Evolutionary conservation across 2,888 invertebrate species (phyloP).

Genomic region (Ophioninae sp.): DNA sequence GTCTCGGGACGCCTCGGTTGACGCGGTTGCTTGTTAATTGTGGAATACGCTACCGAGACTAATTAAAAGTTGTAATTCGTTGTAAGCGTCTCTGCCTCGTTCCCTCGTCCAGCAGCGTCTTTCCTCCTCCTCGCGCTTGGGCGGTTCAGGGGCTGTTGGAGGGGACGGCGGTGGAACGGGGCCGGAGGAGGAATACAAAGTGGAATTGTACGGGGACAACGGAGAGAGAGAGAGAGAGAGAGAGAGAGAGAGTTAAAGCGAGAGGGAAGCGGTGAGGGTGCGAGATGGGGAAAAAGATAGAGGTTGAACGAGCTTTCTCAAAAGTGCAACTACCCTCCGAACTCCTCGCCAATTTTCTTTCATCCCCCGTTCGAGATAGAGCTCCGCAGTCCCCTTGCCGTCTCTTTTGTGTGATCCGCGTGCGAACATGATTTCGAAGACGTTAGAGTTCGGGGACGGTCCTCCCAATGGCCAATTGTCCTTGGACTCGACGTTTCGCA

Average conservation of each 20-base stretch:
- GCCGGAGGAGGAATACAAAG: conserved; percentile 33
- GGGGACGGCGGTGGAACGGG: not conserved
- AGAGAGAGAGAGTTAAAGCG: not conserved
- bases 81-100: conserved; percentile 8
- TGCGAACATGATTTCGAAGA: not conserved
- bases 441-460: not conserved
- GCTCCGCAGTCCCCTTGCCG: not conserved
- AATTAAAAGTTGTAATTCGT: conserved; percentile 63
- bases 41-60: conserved; percentile 52
- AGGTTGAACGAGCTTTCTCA: conserved; percentile 4
- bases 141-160: not conserved
- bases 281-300: not conserved
- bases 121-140: not conserved
- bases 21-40: conserved; percentile 55
- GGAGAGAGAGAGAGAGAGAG: not conserved
- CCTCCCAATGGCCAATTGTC: not conserved
- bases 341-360: conserved; percentile 23
- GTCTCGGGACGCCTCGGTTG: not conserved
- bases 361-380: conserved; percentile 2
- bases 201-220: conserved; percentile 30
- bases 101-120: not conserved
- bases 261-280: not conserved
- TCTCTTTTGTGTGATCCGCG: conserved; percentile 4
- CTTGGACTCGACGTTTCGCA: not conserved
- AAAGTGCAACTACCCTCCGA: conserved; percentile 11